A percentile compares a stretch with the other conserved stretches of the same genome.
Conservation (phyloP, 1,140 invertebrate genomes). For the Lepidostoma basale region DNA sequence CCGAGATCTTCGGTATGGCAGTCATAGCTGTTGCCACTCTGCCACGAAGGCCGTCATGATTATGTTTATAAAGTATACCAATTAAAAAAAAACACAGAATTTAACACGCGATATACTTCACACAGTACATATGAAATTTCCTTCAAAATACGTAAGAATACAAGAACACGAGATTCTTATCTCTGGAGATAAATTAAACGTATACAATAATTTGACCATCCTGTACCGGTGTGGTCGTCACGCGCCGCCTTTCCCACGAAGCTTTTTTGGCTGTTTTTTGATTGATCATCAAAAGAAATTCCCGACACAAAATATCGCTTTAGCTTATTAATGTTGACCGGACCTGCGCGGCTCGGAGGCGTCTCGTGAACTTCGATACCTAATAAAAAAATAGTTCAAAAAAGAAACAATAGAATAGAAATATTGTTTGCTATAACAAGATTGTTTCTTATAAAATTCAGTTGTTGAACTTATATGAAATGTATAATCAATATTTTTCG, state of each 20-base stretch:
- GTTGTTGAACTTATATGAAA: not conserved
- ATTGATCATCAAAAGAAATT: constrained; percentile 43
- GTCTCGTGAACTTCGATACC: not conserved
- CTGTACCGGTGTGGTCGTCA: not conserved
- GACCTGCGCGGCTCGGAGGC: not conserved
- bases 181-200: not conserved
- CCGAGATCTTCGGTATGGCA: too few species aligned
- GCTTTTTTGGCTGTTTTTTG: constrained; percentile 38
- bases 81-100: too few species aligned
- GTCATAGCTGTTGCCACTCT: too few species aligned
- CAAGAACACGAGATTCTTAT: too few species aligned
- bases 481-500: too few species aligned
- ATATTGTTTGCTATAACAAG: too few species aligned
- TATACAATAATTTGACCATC: not conserved
- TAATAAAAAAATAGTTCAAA: too few species aligned
- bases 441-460: not conserved
- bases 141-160: not conserved
- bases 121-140: not conserved
- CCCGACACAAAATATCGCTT: constrained; percentile 44
- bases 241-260: constrained; percentile 18
- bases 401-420: too few species aligned
- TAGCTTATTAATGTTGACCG: constrained; percentile 40
- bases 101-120: too few species aligned
- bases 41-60: too few species aligned
- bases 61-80: too few species aligned